phyloP scores from a whole-genome alignment of 2,113 vertebrate species.

The Protomyctophum bolini region DNA sequence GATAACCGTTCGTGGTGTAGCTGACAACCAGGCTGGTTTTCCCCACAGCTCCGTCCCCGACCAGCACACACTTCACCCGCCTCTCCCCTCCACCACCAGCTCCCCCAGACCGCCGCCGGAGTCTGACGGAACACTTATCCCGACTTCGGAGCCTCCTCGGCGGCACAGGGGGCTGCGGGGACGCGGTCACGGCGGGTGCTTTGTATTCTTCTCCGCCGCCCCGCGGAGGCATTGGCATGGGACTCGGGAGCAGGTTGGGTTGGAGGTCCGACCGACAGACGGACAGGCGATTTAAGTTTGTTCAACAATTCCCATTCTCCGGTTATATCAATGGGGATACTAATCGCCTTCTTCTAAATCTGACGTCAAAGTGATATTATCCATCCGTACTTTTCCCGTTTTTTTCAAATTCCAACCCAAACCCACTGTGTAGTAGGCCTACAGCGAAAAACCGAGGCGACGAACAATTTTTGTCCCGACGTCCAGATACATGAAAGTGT shows the following conservation, averaged over 20 bases:
- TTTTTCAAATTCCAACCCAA: conserved; percentile 29
- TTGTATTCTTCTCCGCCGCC: conserved; percentile 67
- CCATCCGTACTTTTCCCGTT: not conserved
- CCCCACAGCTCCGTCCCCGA: conserved; percentile 93
- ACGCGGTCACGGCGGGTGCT: conserved; percentile 57
- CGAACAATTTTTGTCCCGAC: not conserved
- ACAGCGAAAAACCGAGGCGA: not conserved
- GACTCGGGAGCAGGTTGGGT: conserved; percentile 62
- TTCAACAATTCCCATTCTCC: conserved; percentile 49
- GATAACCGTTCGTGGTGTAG: conserved; percentile 94
- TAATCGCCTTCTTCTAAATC: not conserved
- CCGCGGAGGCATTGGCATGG: conserved; percentile 69
- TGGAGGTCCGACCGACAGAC: not conserved
- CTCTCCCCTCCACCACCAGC: conserved; percentile 74
- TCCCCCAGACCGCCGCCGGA: conserved; percentile 51
- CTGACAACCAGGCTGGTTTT: conserved; percentile 95
- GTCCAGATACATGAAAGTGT: no score
- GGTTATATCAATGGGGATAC: conserved; percentile 5
- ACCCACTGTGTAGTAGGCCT: not conserved
- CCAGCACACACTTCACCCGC: conserved; percentile 89
- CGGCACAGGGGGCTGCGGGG: conserved; percentile 83
- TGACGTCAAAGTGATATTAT: not conserved
- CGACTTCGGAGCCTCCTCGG: conserved; percentile 81
- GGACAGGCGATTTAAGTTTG: conserved; percentile 36
- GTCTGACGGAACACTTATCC: conserved; percentile 59